Evolutionary conservation across 2,797 vertebrate species (phyloP), one percentile per base, ranked within the genome.

Genomic region (Oryzias sinensis): DNA sequence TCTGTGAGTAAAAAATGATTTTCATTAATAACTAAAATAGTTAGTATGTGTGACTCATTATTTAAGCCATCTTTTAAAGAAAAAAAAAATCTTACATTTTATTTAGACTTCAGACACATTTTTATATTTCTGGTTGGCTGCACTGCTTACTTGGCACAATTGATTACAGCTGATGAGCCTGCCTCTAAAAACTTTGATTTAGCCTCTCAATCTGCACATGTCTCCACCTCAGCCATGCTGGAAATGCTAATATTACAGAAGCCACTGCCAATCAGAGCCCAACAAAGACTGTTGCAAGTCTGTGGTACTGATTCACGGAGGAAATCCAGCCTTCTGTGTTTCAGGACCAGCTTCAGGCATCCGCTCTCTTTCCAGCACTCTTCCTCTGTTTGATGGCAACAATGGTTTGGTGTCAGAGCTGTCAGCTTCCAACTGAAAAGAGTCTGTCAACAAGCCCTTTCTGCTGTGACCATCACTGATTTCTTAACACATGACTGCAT

Each of bases 171-270:
- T 61, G 77, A 85, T 68, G 78, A 65, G 82, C 83, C 79, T 83
- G 68, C 72, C 66, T 80, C 80, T 72, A 13, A 71, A 22, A 82
- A 78, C 59, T 69, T 61, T 78, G 83, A 82, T 89, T 89, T 90
- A 80, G 89, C 89, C 87, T 82, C 55, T 80, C 64, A 70, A 77
- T 80, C 79, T 66, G 81, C 80, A 84, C 76, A 58, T 42, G 79
- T 86, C 82, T 79, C 75, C 79, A 27, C 49, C 69, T 64, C 60
- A 53, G 66, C 51, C 65, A 77, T 87, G 90, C 55, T 59, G 66
- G 50, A 88, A 91, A 91, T 91, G 82, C 83, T 86, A 91, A 91
- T 89, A 65, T 64, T 72, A 68, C 48, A 70, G 82, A 84, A 77
- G 67, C 79, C 79, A 83, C 88, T 87, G 88, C 85, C 86, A 88